phyloP scores from a whole-genome alignment of 2,888 invertebrate genomes.

The Ennomos quercinarius region DNA sequence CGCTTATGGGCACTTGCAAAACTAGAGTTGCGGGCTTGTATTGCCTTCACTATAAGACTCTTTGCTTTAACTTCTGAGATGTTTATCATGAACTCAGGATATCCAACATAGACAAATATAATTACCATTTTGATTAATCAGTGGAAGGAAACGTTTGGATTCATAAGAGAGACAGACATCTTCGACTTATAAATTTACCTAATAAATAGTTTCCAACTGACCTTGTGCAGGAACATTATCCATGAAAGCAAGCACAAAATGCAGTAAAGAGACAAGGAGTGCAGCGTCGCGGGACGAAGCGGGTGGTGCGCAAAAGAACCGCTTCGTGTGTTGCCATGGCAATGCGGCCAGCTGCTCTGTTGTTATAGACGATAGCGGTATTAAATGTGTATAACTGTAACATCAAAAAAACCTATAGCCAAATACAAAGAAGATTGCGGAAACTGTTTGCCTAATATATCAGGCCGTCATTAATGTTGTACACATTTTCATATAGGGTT shows the following conservation, averaged over 20 bases:
- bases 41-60: too few species aligned
- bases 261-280: slow-evolving; percentile 80
- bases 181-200: background rate
- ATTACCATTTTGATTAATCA: too few species aligned
- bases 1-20: too few species aligned
- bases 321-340: slow-evolving; percentile 87
- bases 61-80: too few species aligned
- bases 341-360: slow-evolving; percentile 69
- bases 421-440: too few species aligned
- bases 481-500: too few species aligned
- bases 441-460: too few species aligned
- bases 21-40: too few species aligned
- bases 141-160: background rate
- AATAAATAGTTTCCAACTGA: slow-evolving; percentile 39
- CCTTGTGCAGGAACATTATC: slow-evolving; percentile 64
- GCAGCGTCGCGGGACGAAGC: slow-evolving; percentile 87
- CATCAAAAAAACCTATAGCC: too few species aligned
- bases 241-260: slow-evolving; percentile 68
- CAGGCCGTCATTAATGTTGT: too few species aligned
- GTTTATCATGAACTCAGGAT: too few species aligned
- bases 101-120: too few species aligned
- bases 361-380: slow-evolving; percentile 57
- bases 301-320: slow-evolving; percentile 87
- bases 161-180: background rate
- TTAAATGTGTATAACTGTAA: slow-evolving; percentile 74